A percentile compares a stretch with the other conserved stretches of the same genome.
Evolutionary conservation across 2,797 vertebrate genomes (phyloP).

Genomic region (Phrynocephalus forsythii): DNA sequence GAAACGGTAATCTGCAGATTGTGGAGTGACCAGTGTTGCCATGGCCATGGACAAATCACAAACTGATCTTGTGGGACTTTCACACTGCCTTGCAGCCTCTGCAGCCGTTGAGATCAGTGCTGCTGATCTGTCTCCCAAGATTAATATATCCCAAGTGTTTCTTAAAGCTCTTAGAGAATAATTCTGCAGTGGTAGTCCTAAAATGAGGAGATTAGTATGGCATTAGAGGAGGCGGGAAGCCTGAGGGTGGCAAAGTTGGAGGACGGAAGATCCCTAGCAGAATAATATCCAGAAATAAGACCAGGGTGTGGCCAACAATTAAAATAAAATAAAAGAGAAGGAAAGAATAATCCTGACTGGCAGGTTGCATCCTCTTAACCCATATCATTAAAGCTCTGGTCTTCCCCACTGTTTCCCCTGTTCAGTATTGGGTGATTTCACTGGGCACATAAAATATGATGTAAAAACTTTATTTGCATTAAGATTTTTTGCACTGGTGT

Average conservation of each 20-base stretch:
- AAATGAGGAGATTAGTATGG: background rate
- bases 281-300: background rate
- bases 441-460: background rate
- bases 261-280: background rate
- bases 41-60: background rate
- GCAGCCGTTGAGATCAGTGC: background rate
- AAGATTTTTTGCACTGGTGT: background rate
- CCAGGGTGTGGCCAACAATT: background rate
- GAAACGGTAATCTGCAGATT: background rate
- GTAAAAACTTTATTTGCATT: accelerated
- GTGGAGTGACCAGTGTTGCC: background rate
- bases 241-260: background rate
- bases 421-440: accelerated
- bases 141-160: background rate
- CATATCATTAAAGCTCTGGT: background rate
- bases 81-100: background rate
- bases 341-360: background rate
- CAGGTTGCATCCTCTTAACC: background rate
- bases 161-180: background rate
- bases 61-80: background rate
- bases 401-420: background rate
- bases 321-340: background rate
- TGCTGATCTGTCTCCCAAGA: background rate
- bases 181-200: background rate
- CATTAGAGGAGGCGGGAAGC: background rate